These are phyloP conservation scores for Palythoa grandiflora DNA, from an alignment of 92 coral and sea anemone genomes.

Conservation along the genomic window DNA sequence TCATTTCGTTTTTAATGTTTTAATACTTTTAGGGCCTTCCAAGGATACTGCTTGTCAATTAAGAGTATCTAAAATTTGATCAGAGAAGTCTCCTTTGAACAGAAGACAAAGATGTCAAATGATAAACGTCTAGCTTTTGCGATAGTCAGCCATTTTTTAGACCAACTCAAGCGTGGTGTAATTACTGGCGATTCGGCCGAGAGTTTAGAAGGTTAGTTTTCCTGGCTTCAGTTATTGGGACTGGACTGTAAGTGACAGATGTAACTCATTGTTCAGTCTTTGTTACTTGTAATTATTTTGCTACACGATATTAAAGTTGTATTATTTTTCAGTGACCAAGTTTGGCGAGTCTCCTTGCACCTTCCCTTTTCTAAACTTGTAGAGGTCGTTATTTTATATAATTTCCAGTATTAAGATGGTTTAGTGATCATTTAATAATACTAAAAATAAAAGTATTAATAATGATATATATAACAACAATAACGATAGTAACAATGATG, in stretches of 20 bases:
- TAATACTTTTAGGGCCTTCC: neutral
- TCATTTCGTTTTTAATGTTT: neutral
- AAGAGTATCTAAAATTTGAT: neutral
- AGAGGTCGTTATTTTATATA: too few species aligned
- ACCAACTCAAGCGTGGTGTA: conserved; percentile 69
- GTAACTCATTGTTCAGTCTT: too few species aligned
- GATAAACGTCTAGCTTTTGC: conserved; percentile 81
- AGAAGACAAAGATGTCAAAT: conserved; percentile 74
- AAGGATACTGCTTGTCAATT: neutral
- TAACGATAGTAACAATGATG: too few species aligned
- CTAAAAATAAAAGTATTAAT: too few species aligned
- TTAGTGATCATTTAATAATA: too few species aligned
- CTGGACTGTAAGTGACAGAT: neutral
- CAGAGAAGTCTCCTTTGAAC: neutral
- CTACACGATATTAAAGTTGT: too few species aligned
- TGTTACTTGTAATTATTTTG: too few species aligned
- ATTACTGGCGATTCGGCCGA: conserved; percentile 91
- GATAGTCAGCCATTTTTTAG: conserved; percentile 79
- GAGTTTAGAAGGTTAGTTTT: conserved; percentile 88
- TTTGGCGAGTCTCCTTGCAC: too few species aligned
- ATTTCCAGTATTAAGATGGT: too few species aligned
- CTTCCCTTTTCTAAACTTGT: too few species aligned
- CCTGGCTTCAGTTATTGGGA: neutral
- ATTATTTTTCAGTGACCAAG: too few species aligned
- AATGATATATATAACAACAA: too few species aligned